These are phyloP conservation scores for Tethea ocularis DNA, from an alignment of 2,888 invertebrate genomes.

Conservation along the genomic window DNA sequence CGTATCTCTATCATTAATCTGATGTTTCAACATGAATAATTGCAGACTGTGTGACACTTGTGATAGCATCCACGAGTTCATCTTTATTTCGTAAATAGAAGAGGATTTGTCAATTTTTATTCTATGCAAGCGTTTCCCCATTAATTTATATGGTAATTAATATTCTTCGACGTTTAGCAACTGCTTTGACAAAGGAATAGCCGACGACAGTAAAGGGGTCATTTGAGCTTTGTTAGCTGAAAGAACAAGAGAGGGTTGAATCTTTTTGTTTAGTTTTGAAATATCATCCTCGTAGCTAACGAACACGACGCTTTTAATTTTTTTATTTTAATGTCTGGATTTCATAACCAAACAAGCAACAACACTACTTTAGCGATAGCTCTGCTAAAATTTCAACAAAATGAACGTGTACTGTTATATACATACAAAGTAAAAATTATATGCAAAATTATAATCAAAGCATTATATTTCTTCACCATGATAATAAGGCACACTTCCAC, in stretches of 20 bases:
- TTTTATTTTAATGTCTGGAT: constrained; percentile 5
- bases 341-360: neutral
- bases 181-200: constrained; percentile 61
- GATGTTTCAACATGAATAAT: neutral
- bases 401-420: neutral
- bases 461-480: too few relatives aligned
- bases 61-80: neutral
- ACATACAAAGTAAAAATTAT: neutral
- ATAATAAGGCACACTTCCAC: too few relatives aligned
- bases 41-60: too few relatives aligned
- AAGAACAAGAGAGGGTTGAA: constrained; percentile 53
- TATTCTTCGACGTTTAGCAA: constrained; percentile 68
- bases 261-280: constrained; percentile 68
- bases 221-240: constrained; percentile 66
- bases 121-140: constrained; percentile 32
- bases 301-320: constrained; percentile 29
- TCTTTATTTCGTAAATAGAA: constrained; percentile 7
- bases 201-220: constrained; percentile 60
- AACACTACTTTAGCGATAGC: neutral
- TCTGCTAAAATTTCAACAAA: neutral
- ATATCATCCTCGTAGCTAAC: constrained; percentile 60
- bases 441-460: neutral
- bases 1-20: neutral
- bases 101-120: constrained; percentile 33
- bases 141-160: constrained; percentile 71